These are phyloP conservation scores for Monomorium pharaonis DNA, from an alignment of 1,140 invertebrate genomes.

Conservation along the genomic window DNA sequence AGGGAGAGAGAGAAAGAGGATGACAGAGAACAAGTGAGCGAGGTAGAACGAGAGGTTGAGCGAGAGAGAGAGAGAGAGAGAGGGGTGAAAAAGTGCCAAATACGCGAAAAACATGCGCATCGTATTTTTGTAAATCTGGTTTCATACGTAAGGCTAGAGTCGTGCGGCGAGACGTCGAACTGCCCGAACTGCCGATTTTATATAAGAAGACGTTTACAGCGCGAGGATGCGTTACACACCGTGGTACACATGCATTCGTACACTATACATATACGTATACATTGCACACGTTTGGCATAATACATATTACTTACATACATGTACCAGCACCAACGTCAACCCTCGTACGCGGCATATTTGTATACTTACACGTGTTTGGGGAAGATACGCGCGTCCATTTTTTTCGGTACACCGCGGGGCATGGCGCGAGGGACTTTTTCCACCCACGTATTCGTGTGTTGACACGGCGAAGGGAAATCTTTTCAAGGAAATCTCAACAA, in stretches of 20 bases:
- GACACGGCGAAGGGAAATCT: slow-evolving; percentile 35
- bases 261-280: slow-evolving; percentile 12
- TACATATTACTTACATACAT: slow-evolving; percentile 18
- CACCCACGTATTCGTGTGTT: slow-evolving; percentile 33
- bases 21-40: neutral
- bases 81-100: slow-evolving; percentile 84
- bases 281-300: neutral
- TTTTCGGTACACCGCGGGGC: neutral
- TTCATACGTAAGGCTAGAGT: slow-evolving; percentile 84
- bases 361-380: neutral
- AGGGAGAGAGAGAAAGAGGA: neutral
- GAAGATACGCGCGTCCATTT: slow-evolving; percentile 29
- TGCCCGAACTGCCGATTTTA: slow-evolving; percentile 85
- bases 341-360: slow-evolving; percentile 30
- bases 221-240: slow-evolving; percentile 44
- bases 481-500: neutral
- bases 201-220: slow-evolving; percentile 77
- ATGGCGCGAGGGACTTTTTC: neutral
- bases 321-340: slow-evolving; percentile 22
- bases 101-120: slow-evolving; percentile 82
- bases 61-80: slow-evolving; percentile 61
- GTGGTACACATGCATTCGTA: slow-evolving; percentile 60
- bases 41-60: neutral
- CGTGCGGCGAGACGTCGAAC: slow-evolving; percentile 80
- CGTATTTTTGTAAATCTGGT: slow-evolving; percentile 86